Percentiles rank a stretch among this genome's conserved stretches.
phyloP scores from a whole-genome alignment of 30 jellyfish, hydroid and myxozoan species.

The Aurelia aurita region DNA sequence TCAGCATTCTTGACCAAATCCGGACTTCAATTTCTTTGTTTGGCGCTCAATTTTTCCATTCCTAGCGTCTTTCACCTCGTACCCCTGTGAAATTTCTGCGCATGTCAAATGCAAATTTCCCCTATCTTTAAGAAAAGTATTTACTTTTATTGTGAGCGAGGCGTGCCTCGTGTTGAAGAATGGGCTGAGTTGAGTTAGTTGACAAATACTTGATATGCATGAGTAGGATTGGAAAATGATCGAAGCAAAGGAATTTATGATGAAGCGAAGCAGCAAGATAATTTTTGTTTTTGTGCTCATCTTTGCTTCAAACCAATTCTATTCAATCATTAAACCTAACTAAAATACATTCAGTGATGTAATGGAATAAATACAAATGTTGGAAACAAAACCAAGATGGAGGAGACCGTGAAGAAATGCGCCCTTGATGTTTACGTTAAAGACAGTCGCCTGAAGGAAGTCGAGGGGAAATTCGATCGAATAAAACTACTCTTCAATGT shows the following conservation, averaged over 20 bases:
- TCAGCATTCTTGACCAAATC: too few species aligned
- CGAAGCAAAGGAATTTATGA: constrained; percentile 21
- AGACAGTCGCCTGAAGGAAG: constrained; percentile 92
- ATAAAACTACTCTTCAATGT: constrained; percentile 82
- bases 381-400: constrained; percentile 53
- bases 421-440: constrained; percentile 88
- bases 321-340: too few species aligned
- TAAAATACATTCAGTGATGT: constrained; percentile 6
- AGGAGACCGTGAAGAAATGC: constrained; percentile 67
- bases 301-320: too few species aligned
- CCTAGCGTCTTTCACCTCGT: too few species aligned
- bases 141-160: constrained; percentile 2
- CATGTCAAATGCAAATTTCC: too few species aligned
- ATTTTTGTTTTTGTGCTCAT: constrained; percentile 21
- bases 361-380: constrained; percentile 17
- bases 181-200: constrained; percentile 5
- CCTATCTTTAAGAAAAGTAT: too few species aligned
- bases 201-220: constrained; percentile 73
- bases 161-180: constrained; percentile 45
- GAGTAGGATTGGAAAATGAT: constrained; percentile 52
- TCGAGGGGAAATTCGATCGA: constrained; percentile 78
- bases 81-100: too few species aligned
- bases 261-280: background rate
- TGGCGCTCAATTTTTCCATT: too few species aligned
- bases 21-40: too few species aligned